Evolutionary conservation across 2,888 invertebrate species (phyloP).

Genomic region (Epinotia demarniana): DNA sequence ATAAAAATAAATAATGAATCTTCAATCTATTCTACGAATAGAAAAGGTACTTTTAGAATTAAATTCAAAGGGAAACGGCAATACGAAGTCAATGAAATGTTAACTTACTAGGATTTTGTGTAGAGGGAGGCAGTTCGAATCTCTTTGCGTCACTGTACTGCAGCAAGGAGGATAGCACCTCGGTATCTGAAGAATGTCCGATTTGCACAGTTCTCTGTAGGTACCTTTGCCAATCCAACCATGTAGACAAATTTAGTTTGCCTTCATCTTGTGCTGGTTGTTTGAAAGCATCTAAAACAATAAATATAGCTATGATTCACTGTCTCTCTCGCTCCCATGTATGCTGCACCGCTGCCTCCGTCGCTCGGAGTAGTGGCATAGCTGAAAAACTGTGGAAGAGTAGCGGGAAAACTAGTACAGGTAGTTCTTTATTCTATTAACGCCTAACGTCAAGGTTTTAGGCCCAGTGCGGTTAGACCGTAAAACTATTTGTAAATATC

Average conservation of each 20-base stretch:
- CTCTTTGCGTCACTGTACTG: slow-evolving; percentile 79
- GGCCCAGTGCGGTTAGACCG: too few species aligned
- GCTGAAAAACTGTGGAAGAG: too few species aligned
- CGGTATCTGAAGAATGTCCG: slow-evolving; percentile 75
- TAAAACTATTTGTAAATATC: too few species aligned
- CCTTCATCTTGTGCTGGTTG: slow-evolving; percentile 41
- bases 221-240: slow-evolving; percentile 79
- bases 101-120: slow-evolving; percentile 72
- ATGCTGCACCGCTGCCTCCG: too few species aligned
- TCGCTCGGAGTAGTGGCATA: too few species aligned
- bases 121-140: slow-evolving; percentile 72
- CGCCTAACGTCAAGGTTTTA: too few species aligned
- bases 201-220: slow-evolving; percentile 75
- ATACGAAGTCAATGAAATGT: slow-evolving; percentile 7
- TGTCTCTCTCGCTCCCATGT: too few species aligned
- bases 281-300: slow-evolving; percentile 54
- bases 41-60: neutral
- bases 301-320: neutral
- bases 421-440: too few species aligned
- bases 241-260: slow-evolving; percentile 62
- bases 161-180: slow-evolving; percentile 74
- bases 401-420: too few species aligned
- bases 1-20: neutral
- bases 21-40: neutral
- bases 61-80: neutral